Base-by-base conservation (phyloP, 2,797 vertebrate genomes). In the Aplochiton taeniatus region DNA sequence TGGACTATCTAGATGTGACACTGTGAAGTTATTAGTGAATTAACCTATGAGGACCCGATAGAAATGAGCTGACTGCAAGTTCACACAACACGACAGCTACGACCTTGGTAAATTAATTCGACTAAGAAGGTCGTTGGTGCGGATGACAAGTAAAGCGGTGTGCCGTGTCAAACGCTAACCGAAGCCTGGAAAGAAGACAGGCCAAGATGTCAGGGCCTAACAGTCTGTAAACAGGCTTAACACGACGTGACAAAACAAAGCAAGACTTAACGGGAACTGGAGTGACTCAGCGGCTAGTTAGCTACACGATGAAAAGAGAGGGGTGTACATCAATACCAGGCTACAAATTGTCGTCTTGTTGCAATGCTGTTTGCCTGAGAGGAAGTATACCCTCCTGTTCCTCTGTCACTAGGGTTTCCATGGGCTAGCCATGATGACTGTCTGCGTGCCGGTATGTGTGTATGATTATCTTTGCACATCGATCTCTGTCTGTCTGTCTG, bases 41-140 rank as follows among this genome's bases (percentile, higher is more conserved):
- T 85, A 85, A 85, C 81, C 77, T 76, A 60, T 63, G 58, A 65
- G 65, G 71, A 63, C 66, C 70, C 64, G 72, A 75, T 31, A 41
- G 53, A 63, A 70, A 70, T 62, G 65, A 62, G 31, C 31, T 31
- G 31, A 6, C 31, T 31, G 31, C 51, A 50, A 57, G 68, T 69
- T 74, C 63, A 20, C 57, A 55, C 57, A 58, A 69, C 64, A 61
- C 59, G 66, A 69, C 79, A 31, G 60, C 60, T 73, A 70, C 73
- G 75, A 68, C 75, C 59, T 56, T 52, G 61, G 58, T 76, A 75
- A 81, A 78, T 73, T 46, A 81, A 83, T 73, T 69, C 73, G 43
- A 60, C 62, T 60, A 19, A 48, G 10, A 76, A 75, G 63, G 61
- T 73, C 65, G 79, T 76, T 66, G 59, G 51, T 59, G 54, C 72